These are phyloP conservation scores for Siniperca chuatsi DNA, from an alignment of 2,113 vertebrate genomes.

Conservation along the genomic window DNA sequence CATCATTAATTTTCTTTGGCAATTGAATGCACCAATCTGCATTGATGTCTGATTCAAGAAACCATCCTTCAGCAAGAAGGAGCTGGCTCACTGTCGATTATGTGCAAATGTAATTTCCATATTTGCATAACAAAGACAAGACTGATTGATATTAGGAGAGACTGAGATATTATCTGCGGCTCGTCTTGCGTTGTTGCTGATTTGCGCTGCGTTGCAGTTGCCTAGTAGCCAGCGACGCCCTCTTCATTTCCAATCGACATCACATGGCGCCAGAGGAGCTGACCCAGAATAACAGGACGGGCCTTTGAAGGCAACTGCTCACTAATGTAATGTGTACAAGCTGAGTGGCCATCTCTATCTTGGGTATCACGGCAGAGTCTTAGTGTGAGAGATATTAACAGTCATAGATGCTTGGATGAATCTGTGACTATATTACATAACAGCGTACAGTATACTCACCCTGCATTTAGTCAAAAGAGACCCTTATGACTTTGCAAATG, in stretches of 20 bases:
- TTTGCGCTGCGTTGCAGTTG: constrained; percentile 65
- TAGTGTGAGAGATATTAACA: constrained; percentile 16
- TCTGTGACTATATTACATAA: constrained; percentile 24
- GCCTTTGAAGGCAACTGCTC: constrained; percentile 61
- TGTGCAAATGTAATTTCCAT: constrained; percentile 52
- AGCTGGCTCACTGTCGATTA: constrained; percentile 37
- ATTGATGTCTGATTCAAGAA: constrained; percentile 73
- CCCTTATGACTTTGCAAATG: background rate
- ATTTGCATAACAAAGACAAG: constrained; percentile 73
- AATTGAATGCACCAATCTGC: constrained; percentile 36
- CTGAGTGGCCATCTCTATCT: constrained; percentile 47
- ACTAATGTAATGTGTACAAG: constrained; percentile 58
- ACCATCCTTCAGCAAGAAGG: constrained; percentile 52
- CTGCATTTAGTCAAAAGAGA: background rate
- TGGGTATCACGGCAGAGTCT: constrained; percentile 18
- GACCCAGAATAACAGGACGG: constrained; percentile 72
- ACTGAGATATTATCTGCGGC: constrained; percentile 54
- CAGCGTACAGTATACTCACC: background rate
- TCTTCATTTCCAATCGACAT: constrained; percentile 69
- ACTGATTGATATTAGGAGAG: constrained; percentile 33
- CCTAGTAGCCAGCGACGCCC: constrained; percentile 65
- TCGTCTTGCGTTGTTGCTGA: constrained; percentile 42
- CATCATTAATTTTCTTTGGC: constrained; percentile 48
- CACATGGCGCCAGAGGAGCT: constrained; percentile 67
- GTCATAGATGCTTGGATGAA: constrained; percentile 19